A percentile compares a stretch with the other conserved stretches of the same genome.
Evolutionary conservation across 2,888 invertebrate species (phyloP).

Genomic region (Nephrotoma guestfalica): DNA sequence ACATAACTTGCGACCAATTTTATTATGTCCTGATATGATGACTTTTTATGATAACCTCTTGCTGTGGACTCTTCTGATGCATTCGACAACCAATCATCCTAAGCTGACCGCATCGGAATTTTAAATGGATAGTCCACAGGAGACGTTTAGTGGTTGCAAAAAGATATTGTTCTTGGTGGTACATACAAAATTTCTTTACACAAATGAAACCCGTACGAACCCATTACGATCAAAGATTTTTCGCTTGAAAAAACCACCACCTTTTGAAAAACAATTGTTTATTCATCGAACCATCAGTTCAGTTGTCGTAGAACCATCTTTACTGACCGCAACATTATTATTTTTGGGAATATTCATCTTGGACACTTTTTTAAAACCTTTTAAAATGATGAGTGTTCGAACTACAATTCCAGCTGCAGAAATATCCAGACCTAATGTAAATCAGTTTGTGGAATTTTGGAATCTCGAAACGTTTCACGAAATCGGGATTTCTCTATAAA

Average conservation of each 20-base stretch:
- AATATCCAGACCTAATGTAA: too few species aligned
- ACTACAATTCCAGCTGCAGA: not conserved
- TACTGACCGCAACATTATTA: not conserved
- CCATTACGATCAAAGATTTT: not conserved
- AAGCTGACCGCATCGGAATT: not conserved
- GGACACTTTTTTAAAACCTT: not conserved
- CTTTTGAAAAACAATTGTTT: not conserved
- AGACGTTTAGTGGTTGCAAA: not conserved
- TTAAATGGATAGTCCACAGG: constrained; percentile 2
- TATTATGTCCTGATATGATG: not conserved
- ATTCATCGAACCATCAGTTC: not conserved
- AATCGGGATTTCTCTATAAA: too few species aligned
- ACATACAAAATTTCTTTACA: not conserved
- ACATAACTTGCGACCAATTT: not conserved
- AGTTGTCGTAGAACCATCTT: not conserved
- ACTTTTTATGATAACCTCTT: not conserved
- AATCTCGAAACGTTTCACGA: too few species aligned
- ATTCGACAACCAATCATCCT: not conserved
- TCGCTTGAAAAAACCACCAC: not conserved
- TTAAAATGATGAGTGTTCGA: not conserved
- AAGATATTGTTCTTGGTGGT: not conserved
- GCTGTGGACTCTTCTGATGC: not conserved
- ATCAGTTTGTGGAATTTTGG: too few species aligned
- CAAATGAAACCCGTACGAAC: not conserved
- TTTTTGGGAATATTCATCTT: not conserved